Evolutionary conservation across 1,140 invertebrate species (phyloP).

Genomic region (Listronotus oregonensis): DNA sequence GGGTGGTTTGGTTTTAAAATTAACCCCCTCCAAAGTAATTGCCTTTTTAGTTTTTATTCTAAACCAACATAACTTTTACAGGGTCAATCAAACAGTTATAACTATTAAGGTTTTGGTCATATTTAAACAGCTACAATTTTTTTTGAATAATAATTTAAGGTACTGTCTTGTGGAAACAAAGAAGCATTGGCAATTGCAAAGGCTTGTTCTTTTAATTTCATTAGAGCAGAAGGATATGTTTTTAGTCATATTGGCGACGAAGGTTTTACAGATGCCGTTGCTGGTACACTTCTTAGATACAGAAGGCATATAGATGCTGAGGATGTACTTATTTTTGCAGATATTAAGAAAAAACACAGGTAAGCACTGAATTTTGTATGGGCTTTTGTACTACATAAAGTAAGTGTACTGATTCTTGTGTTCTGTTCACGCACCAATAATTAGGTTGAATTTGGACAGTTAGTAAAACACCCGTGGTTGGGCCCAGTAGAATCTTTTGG

Average conservation of each 20-base stretch:
- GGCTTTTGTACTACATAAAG: neutral
- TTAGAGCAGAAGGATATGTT: slow-evolving; percentile 81
- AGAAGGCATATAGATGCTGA: slow-evolving; percentile 72
- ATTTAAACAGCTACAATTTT: no score
- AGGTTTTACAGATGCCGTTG: slow-evolving; percentile 78
- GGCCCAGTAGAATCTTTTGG: no score
- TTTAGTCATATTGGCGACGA: slow-evolving; percentile 85
- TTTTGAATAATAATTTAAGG: slow-evolving; percentile 53
- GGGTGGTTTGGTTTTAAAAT: no score
- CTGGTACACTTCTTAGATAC: slow-evolving; percentile 75
- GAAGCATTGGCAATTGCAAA: slow-evolving; percentile 79
- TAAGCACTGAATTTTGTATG: slow-evolving; percentile 51
- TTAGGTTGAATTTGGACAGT: neutral
- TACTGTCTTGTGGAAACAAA: slow-evolving; percentile 77
- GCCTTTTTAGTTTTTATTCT: no score
- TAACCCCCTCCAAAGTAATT: no score
- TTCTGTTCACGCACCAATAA: neutral
- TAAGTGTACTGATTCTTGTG: neutral
- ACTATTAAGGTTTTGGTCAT: no score
- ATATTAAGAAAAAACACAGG: slow-evolving; percentile 90
- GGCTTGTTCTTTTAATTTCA: slow-evolving; percentile 74
- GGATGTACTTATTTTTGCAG: slow-evolving; percentile 72
- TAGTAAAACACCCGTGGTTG: no score
- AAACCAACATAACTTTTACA: no score
- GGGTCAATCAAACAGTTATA: no score